Evolutionary conservation across 1,140 invertebrate genomes (phyloP), one percentile per base, ranked within the genome.

Genomic region (Parasteatoda tepidariorum): DNA sequence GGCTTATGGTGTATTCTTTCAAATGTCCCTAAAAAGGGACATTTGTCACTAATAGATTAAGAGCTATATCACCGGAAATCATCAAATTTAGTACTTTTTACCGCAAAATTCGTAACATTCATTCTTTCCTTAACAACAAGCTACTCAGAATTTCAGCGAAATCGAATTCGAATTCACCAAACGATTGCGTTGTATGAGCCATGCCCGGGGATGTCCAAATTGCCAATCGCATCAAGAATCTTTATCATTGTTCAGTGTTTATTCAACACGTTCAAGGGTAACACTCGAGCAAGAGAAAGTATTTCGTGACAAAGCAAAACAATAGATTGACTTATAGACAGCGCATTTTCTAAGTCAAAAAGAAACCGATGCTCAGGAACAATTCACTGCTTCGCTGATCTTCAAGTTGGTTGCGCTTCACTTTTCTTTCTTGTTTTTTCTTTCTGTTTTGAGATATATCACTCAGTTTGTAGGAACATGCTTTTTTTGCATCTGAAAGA

Each of bases 211-310:
- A 66, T 31, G 62, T 28, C 34, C 62, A 33, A 15, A 6, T 33
- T 26, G 34, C 15, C 22, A 7, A 18, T 26, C 66, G 28, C 38
- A 48, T 22, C 64, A 48, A 48, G 4, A 9, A 67, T 34, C 38
- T 68, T 7, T 41, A 68, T 68, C 66, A 38, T 68, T 68, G 33
- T 68, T 41, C 66, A 26, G 22, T 33, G 62, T 66, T 66, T 31
- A 31, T 38, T 68, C 38, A 48, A 68, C 66, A 41, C 66, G 38
- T 68, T 68, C 66, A 68, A 68, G 66, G 66, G 66, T 68, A 68
- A 68, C 66, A 68, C 28, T 68, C 34, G 15, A 24, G 34, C 34
- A 22, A 38, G 66, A 26, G 66, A 68, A 68, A 68, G 66, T 68
- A 34, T 48, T 68, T 68, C 66, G 66, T 68, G 66, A 68, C 66